These are phyloP conservation scores for Nipponia nippon DNA, from an alignment of 2,113 vertebrate species.

Conservation along the genomic window DNA sequence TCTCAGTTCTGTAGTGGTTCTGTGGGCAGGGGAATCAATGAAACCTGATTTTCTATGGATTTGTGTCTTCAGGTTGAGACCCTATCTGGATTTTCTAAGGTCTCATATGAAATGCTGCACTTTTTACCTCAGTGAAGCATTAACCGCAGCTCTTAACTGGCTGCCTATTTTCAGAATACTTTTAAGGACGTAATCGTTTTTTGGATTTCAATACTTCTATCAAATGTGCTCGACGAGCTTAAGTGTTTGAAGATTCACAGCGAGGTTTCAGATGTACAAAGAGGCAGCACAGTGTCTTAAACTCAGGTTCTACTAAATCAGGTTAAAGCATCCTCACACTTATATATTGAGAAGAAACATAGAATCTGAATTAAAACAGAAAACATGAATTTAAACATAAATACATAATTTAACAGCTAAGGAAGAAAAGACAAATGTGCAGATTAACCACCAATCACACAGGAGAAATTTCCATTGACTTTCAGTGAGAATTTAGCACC, in stretches of 20 bases:
- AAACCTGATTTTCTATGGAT: slow-evolving; percentile 4
- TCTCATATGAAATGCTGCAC: neutral
- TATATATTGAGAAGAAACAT: neutral
- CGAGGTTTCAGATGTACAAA: neutral
- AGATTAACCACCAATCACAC: neutral
- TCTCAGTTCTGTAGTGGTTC: neutral
- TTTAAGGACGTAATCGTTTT: neutral
- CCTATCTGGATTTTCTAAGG: neutral
- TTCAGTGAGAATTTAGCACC: neutral
- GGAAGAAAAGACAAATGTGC: neutral
- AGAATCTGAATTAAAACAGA: neutral
- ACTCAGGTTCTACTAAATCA: neutral
- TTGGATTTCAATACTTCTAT: neutral
- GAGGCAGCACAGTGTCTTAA: neutral
- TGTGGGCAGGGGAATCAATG: slow-evolving; percentile 8
- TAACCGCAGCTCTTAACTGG: neutral
- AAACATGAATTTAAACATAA: neutral
- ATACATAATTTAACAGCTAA: neutral
- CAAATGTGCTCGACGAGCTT: neutral
- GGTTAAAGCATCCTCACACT: neutral
- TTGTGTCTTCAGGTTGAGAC: slow-evolving; percentile 27
- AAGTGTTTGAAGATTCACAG: neutral
- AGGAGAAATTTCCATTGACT: neutral
- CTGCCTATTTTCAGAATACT: neutral
- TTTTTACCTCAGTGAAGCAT: slow-evolving; percentile 10